phyloP scores from a whole-genome alignment of 2,113 vertebrate genomes.

The Cottus gobio region DNA sequence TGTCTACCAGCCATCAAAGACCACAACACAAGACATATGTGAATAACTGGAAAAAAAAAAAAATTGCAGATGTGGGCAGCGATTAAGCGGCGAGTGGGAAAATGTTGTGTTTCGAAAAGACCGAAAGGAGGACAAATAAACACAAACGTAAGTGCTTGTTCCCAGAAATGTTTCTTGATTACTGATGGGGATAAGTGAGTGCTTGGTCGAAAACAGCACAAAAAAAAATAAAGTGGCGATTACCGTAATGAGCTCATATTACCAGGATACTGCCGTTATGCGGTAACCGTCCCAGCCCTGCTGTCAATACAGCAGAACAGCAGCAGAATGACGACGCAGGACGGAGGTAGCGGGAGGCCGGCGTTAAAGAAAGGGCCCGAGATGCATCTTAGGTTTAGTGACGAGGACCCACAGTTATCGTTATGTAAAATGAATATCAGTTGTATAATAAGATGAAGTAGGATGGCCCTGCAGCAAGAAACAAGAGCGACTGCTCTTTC shows the following conservation, averaged over 20 bases:
- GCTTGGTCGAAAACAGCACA: slow-evolving; percentile 7
- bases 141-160: neutral
- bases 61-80: neutral
- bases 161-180: slow-evolving; percentile 7
- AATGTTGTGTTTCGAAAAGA: slow-evolving; percentile 5
- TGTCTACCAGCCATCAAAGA: neutral
- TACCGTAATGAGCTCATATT: slow-evolving; percentile 32
- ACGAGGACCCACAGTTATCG: slow-evolving; percentile 52
- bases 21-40: neutral
- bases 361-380: slow-evolving; percentile 21
- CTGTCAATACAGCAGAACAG: slow-evolving; percentile 49
- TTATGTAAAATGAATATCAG: slow-evolving; percentile 74
- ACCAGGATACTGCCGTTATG: slow-evolving; percentile 13
- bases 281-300: slow-evolving; percentile 9
- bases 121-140: neutral
- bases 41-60: neutral
- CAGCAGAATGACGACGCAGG: slow-evolving; percentile 54
- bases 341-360: slow-evolving; percentile 30
- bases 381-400: slow-evolving; percentile 54
- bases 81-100: neutral
- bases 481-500: slow-evolving; percentile 73
- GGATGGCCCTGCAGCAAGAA: slow-evolving; percentile 78
- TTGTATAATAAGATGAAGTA: slow-evolving; percentile 78
- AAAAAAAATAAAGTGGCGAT: slow-evolving; percentile 21
- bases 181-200: neutral